Evolutionary conservation across 2,888 invertebrate species (phyloP).

Genomic region (Drosophila meridiana): DNA sequence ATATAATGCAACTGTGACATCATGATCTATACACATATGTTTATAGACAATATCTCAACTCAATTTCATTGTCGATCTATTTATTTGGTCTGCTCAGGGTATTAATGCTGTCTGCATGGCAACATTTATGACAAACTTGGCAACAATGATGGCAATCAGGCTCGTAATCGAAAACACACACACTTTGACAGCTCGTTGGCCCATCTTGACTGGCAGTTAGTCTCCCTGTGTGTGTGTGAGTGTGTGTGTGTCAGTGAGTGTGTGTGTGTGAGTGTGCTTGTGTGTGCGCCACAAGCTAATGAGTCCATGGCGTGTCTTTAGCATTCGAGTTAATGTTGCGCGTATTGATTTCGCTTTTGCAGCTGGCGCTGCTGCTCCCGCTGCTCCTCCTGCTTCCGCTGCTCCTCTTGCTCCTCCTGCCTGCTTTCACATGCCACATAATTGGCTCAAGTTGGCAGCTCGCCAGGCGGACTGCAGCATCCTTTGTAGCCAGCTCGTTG

Average conservation of each 20-base stretch:
- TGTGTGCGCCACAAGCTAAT: constrained; percentile 53
- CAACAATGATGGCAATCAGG: constrained; percentile 55
- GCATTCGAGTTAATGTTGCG: constrained; percentile 73
- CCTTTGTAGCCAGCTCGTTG: constrained; percentile 24
- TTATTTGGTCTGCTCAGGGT: background rate
- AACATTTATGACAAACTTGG: constrained; percentile 73
- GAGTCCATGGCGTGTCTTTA: constrained; percentile 80
- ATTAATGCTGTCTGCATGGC: constrained; percentile 68
- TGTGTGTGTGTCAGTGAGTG: constrained; percentile 9
- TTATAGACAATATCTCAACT: background rate
- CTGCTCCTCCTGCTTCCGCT: background rate
- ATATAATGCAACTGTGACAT: background rate
- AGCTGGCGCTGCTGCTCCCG: constrained; percentile 23
- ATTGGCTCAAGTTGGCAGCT: constrained; percentile 63
- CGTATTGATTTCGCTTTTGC: constrained; percentile 75
- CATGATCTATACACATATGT: background rate
- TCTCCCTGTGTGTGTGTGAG: constrained; percentile 1
- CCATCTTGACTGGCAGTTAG: constrained; percentile 28
- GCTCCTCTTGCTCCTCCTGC: background rate
- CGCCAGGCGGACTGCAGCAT: constrained; percentile 54
- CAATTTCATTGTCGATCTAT: constrained; percentile 7
- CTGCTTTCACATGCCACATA: constrained; percentile 40
- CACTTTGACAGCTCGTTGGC: constrained; percentile 19
- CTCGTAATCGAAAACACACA: constrained; percentile 33
- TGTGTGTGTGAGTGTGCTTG: background rate